Conservation (phyloP, 2,797 vertebrate species). For the Sebastes itinus region DNA sequence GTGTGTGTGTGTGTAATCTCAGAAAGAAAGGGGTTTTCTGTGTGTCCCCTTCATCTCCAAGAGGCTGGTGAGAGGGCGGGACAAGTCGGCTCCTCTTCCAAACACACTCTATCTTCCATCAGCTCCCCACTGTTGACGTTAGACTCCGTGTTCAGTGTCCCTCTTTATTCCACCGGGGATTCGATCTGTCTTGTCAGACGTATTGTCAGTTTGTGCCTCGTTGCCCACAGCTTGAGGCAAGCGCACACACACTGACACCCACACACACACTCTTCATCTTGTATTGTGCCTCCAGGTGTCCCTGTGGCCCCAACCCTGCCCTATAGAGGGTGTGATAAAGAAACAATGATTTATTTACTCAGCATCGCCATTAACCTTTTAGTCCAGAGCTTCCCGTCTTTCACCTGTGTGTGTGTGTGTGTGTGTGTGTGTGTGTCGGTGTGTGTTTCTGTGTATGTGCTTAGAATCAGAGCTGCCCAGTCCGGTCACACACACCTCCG, state of each 20-base stretch:
- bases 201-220: slow-evolving; percentile 56
- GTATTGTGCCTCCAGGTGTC: slow-evolving; percentile 58
- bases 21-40: slow-evolving; percentile 42
- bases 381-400: slow-evolving; percentile 37
- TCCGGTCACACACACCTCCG: slow-evolving; percentile 63
- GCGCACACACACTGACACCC: slow-evolving; percentile 51
- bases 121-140: slow-evolving; percentile 27
- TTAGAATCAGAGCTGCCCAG: slow-evolving; percentile 67
- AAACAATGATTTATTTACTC: slow-evolving; percentile 64
- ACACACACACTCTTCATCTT: slow-evolving; percentile 58
- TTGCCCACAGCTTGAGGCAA: slow-evolving; percentile 51
- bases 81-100: slow-evolving; percentile 46
- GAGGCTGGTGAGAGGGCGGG: slow-evolving; percentile 64
- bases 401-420: slow-evolving; percentile 42
- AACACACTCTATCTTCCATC: slow-evolving; percentile 32
- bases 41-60: slow-evolving; percentile 53
- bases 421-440: slow-evolving; percentile 30
- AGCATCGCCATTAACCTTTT: slow-evolving; percentile 48
- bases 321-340: slow-evolving; percentile 51
- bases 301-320: slow-evolving; percentile 52
- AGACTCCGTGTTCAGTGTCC: slow-evolving; percentile 40
- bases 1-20: slow-evolving; percentile 45
- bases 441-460: slow-evolving; percentile 43
- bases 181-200: slow-evolving; percentile 47
- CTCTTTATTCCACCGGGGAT: slow-evolving; percentile 32